Evolutionary conservation across 2,888 invertebrate genomes (phyloP), one percentile per base, ranked within the genome.

Genomic region (Pandemis corylana): DNA sequence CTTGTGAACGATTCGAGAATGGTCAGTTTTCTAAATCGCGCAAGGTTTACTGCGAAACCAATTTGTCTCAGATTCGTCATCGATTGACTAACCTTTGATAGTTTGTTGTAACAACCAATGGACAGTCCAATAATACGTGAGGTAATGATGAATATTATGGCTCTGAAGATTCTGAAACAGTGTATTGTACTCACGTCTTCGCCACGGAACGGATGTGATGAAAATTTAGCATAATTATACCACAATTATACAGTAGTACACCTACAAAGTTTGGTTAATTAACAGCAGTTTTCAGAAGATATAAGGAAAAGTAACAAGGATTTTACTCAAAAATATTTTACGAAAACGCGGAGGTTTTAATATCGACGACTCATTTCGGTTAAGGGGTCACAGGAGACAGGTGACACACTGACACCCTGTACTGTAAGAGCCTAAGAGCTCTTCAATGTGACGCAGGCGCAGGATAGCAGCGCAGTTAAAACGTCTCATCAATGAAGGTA

Each of bases 1-100:
- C 72, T 68, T 63, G 72, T 15, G 3, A 28, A 28, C 7, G 28
- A 59, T 28, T 59, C 28, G 59, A 59, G 28, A 59, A 20, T 28
- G 56, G 9, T 4, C 9, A 51, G 65, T 74, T 69, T 74, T 70
- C 69, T 70, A 69, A 72, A 61, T 44, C 49, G 59, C 56, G 59
- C 61, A 74, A 74, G 61, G 61, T 69, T 74, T 49, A 41, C 15
- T 20, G 56, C 42, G 69, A 69, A 65, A 74, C 59, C 63, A 68
- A 67, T 67, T 5, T 59, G 46, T 65, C 53, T 56, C 61, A 49
- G 28, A 72, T 72, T 62, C 20, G 42, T 62, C 51, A 62, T 42
- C 13, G 61, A 42, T 72, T 66, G 66, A 65, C 56, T 56, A 65
- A 65, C 65, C 12, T 15, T 15, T 42, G n/a, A 4, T 6, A 61